phyloP scores from a whole-genome alignment of 2,113 vertebrate species.

The Polyodon spathula region DNA sequence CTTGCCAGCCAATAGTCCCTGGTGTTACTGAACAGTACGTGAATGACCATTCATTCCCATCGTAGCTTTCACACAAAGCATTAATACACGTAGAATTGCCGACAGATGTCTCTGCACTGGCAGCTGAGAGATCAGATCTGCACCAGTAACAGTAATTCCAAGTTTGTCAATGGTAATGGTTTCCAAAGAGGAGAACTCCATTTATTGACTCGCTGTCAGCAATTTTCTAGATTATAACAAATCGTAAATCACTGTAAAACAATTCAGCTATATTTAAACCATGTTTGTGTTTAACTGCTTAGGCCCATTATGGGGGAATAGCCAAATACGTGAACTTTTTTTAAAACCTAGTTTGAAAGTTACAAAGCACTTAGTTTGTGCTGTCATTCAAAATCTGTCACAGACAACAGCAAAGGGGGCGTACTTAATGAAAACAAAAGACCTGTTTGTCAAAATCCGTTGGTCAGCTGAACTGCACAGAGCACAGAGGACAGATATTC shows the following conservation, averaged over 20 bases:
- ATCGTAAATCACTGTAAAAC: neutral
- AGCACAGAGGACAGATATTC: neutral
- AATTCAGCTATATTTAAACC: no score
- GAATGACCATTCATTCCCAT: neutral
- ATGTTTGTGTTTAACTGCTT: no score
- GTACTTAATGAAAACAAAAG: neutral
- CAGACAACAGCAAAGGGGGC: neutral
- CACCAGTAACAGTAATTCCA: neutral
- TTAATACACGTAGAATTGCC: constrained; percentile 1
- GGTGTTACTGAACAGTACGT: neutral
- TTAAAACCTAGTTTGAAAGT: no score
- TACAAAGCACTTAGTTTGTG: no score
- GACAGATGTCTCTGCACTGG: neutral
- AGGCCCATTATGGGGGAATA: no score
- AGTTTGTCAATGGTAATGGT: neutral
- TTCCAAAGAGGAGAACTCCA: neutral
- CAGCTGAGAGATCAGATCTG: neutral
- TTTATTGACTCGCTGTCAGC: constrained; percentile 3
- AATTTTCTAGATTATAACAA: neutral
- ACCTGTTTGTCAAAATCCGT: neutral
- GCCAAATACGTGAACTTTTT: no score
- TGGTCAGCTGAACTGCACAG: neutral
- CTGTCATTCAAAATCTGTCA: no score
- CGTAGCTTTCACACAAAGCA: neutral
- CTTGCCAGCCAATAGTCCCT: neutral